These are phyloP conservation scores for Ennomos quercinarius DNA, from an alignment of 2,888 invertebrate species.

Conservation along the genomic window DNA sequence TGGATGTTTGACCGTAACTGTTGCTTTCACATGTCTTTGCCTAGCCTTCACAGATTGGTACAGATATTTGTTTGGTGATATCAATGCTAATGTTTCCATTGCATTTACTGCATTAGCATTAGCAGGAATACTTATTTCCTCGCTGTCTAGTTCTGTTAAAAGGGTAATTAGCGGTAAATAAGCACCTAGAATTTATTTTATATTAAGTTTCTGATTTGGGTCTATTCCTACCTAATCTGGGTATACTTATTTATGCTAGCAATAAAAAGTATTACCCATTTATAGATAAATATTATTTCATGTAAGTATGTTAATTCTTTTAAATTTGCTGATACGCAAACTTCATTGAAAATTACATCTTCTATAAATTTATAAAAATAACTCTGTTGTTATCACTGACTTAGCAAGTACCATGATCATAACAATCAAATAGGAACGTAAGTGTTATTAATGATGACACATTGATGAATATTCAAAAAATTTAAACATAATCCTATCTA, in stretches of 20 bases:
- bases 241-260: slow-evolving; percentile 41
- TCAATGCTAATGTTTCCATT: slow-evolving; percentile 52
- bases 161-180: slow-evolving; percentile 13
- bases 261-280: slow-evolving; percentile 39
- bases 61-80: slow-evolving; percentile 34
- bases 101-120: slow-evolving; percentile 53
- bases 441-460: no score
- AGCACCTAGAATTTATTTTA: no score
- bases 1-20: slow-evolving; percentile 50
- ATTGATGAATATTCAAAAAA: no score
- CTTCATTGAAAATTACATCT: slow-evolving; percentile 8
- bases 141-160: slow-evolving; percentile 39
- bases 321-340: slow-evolving; percentile 25
- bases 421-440: no score
- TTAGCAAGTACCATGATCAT: background rate
- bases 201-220: no score
- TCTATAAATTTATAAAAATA: background rate
- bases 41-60: slow-evolving; percentile 49
- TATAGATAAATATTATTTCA: background rate
- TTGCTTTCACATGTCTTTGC: slow-evolving; percentile 55
- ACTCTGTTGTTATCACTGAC: background rate
- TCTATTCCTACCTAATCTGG: no score
- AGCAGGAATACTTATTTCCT: slow-evolving; percentile 49
- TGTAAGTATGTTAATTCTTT: slow-evolving; percentile 11
- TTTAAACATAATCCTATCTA: no score